Evolutionary conservation across 1,140 invertebrate species (phyloP).

Genomic region (Ostrea edulis): DNA sequence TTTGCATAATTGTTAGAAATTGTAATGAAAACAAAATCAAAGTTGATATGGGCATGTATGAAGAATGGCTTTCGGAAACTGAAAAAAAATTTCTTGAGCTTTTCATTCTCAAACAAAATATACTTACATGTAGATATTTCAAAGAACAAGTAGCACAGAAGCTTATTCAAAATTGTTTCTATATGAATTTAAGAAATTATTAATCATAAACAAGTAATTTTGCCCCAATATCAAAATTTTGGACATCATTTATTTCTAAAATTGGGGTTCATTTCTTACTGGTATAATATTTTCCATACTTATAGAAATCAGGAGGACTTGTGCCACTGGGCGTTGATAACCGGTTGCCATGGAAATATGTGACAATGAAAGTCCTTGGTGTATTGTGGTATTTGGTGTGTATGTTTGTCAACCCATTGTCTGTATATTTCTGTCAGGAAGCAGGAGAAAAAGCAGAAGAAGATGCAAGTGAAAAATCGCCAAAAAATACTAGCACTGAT

Average conservation of each 20-base stretch:
- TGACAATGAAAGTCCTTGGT: constrained; percentile 28
- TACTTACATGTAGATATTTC: not conserved
- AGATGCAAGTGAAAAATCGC: constrained; percentile 2
- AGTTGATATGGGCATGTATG: not conserved
- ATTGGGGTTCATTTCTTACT: not conserved
- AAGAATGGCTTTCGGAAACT: not conserved
- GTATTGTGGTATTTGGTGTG: constrained; percentile 28
- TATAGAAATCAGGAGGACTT: constrained; percentile 28
- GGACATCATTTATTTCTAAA: not conserved
- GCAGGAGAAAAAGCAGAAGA: not conserved
- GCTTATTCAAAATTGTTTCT: not conserved
- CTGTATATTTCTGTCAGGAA: constrained; percentile 35
- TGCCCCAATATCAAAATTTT: not conserved
- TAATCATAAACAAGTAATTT: not conserved
- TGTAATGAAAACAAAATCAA: too few relatives aligned
- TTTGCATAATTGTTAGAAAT: too few relatives aligned
- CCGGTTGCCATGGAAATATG: constrained; percentile 22
- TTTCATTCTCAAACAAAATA: not conserved
- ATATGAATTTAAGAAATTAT: not conserved
- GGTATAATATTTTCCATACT: not conserved
- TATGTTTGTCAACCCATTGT: constrained; percentile 31
- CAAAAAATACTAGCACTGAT: not conserved
- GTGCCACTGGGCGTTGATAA: constrained; percentile 17
- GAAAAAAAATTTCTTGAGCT: not conserved
- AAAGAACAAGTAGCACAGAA: not conserved